Percentiles rank a stretch among this genome's conserved stretches.
These are phyloP conservation scores for Fissipunctia ypsillon DNA, from an alignment of 2,888 invertebrate species.

Conservation along the genomic window DNA sequence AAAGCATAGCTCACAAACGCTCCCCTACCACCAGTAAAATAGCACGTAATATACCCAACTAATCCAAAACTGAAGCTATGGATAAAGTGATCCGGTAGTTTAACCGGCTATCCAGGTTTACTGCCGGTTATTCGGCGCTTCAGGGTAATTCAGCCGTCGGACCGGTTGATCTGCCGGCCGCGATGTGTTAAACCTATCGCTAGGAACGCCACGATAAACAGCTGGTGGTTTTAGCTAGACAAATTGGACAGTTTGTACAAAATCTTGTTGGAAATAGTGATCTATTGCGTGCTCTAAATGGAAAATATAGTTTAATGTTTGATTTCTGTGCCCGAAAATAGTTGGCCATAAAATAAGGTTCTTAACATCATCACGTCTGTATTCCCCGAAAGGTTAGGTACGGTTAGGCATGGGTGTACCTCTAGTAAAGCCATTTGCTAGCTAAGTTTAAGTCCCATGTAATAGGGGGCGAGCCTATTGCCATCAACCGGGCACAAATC, in stretches of 20 bases:
- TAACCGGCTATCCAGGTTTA: slow-evolving; percentile 45
- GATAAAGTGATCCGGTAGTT: slow-evolving; percentile 55
- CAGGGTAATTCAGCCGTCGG: slow-evolving; percentile 56
- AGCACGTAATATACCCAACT: slow-evolving; percentile 51
- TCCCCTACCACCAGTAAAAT: slow-evolving; percentile 41
- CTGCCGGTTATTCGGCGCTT: slow-evolving; percentile 39
- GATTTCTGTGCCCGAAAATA: background rate
- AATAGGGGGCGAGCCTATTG: background rate
- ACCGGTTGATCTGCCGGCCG: slow-evolving; percentile 46
- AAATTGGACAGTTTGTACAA: slow-evolving; percentile 10
- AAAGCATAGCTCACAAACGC: slow-evolving; percentile 2
- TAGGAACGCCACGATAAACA: slow-evolving; percentile 35
- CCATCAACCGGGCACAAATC: background rate
- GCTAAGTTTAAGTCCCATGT: background rate
- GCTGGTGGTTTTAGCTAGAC: slow-evolving; percentile 8
- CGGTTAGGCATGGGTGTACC: background rate
- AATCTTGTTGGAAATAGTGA: slow-evolving; percentile 17
- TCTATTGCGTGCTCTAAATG: background rate
- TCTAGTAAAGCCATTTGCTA: background rate
- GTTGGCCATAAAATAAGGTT: background rate
- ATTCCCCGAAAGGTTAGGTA: background rate
- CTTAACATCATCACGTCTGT: background rate
- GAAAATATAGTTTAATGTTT: background rate
- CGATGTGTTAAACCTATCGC: slow-evolving; percentile 53
- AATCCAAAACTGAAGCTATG: slow-evolving; percentile 59